Conservation (phyloP, 1,140 invertebrate genomes). For the Drusus annulatus region DNA sequence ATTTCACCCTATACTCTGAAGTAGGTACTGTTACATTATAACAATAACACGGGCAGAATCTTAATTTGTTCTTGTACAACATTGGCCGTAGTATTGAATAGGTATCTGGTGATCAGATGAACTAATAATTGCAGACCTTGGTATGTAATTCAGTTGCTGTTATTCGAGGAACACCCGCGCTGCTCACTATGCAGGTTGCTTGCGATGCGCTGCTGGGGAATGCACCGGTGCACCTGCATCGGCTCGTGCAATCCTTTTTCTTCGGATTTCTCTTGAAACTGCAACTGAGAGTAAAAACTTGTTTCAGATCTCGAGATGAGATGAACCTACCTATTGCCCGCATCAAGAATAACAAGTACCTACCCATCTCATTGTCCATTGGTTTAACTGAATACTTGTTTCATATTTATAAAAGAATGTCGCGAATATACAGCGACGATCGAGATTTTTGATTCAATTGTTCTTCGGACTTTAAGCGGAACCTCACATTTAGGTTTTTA, state of each 20-base stretch:
- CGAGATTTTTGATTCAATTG: no score
- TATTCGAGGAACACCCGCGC: not conserved
- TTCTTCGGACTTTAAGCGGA: no score
- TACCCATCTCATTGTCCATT: no score
- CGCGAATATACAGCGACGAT: no score
- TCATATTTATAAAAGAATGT: no score
- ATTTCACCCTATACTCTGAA: no score
- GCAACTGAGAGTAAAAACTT: slow-evolving; percentile 18
- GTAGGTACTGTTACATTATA: no score
- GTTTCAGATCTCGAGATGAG: slow-evolving; percentile 16
- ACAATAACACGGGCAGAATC: no score
- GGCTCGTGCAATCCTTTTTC: slow-evolving; percentile 35
- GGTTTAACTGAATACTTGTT: no score
- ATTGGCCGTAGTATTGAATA: slow-evolving; percentile 1
- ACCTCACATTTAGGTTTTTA: no score
- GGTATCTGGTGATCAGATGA: not conserved
- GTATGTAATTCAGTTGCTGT: slow-evolving; percentile 25
- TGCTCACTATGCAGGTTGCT: not conserved
- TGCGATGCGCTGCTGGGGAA: not conserved
- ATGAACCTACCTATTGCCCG: not conserved
- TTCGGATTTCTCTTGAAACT: slow-evolving; percentile 19
- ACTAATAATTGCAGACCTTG: slow-evolving; percentile 13
- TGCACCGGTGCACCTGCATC: slow-evolving; percentile 22
- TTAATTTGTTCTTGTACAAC: no score
- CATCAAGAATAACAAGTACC: no score